Evolutionary conservation across 2,888 invertebrate genomes (phyloP), one percentile per base, ranked within the genome.

Genomic region (Drosophila imparisetae): DNA sequence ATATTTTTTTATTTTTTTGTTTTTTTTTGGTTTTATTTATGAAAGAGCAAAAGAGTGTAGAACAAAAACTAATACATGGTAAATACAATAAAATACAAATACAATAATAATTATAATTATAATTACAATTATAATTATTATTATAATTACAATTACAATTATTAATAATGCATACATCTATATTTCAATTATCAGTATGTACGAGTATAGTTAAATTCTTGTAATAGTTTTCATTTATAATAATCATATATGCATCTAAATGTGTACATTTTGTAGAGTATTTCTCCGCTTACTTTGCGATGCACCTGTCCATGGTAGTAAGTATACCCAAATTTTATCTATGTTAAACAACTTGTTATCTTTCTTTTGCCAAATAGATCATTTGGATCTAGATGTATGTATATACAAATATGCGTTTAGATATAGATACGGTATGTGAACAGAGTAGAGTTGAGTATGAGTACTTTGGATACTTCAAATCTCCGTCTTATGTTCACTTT

Each of bases 1-100:
- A 32, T 15, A 60, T 76, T 81, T 77, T 81, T 58, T n/a, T n/a
- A n/a, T n/a, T 58, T 78, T 63, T 70, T 75, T 80, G 50, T 72
- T 69, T 78, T 79, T 73, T 77, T 66, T 72, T 70, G 0, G 77
- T 79, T 83, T 89, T 80, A 82, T 90, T 89, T 84, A 89, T 89
- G 83, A 89, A 90, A 91, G 90, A 91, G 91, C 88, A 91, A 91
- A 91, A 91, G 90, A 90, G 88, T 87, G 84, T 90, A 66, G 90
- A 91, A 91, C 89, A 91, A 91, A 90, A 91, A 91, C 90, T 91
- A 91, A 91, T 89, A 90, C 89, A 78, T 63, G 52, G 57, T 63
- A 71, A 71, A 85, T 90, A 90, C 84, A 90, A 90, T 90, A 86
- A 90, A 91, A 91, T 91, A 90, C 90, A 91, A 90, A 90, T 91